phyloP scores from a whole-genome alignment of 2,113 vertebrate genomes.

The Xiphophorus maculatus region DNA sequence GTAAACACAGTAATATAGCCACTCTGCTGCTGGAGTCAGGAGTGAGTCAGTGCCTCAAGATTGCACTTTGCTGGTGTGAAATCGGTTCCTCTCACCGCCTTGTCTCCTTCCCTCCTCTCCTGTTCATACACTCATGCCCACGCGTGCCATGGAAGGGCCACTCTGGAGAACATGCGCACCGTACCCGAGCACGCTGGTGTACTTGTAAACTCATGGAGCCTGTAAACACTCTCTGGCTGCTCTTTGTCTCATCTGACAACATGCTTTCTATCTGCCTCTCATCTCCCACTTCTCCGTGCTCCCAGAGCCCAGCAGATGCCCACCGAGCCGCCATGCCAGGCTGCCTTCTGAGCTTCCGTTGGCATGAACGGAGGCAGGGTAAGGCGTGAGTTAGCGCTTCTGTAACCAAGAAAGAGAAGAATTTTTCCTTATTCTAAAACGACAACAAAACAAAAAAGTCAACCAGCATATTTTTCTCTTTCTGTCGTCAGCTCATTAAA shows the following conservation, averaged over 20 bases:
- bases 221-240: slow-evolving; percentile 42
- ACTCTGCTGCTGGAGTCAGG: slow-evolving; percentile 44
- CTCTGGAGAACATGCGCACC: slow-evolving; percentile 1
- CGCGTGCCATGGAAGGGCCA: slow-evolving; percentile 6
- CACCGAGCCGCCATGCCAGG: not conserved
- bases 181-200: not conserved
- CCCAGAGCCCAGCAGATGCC: slow-evolving; percentile 18
- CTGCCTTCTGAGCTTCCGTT: slow-evolving; percentile 24
- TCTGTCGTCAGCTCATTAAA: not conserved
- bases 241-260: slow-evolving; percentile 6
- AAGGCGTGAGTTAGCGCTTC: not conserved
- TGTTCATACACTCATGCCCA: not conserved
- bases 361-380: slow-evolving; percentile 15
- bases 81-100: slow-evolving; percentile 35
- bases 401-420: too few species aligned
- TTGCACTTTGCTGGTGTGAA: slow-evolving; percentile 61
- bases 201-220: slow-evolving; percentile 49
- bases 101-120: slow-evolving; percentile 19
- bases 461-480: not conserved
- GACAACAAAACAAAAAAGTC: not conserved
- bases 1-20: slow-evolving; percentile 44
- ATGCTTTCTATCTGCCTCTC: not conserved
- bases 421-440: too few species aligned
- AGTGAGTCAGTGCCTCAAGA: slow-evolving; percentile 59
- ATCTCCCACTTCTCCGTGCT: not conserved